Evolutionary conservation across 2,113 vertebrate species (phyloP).

Genomic region (Neolamprologus brichardi): DNA sequence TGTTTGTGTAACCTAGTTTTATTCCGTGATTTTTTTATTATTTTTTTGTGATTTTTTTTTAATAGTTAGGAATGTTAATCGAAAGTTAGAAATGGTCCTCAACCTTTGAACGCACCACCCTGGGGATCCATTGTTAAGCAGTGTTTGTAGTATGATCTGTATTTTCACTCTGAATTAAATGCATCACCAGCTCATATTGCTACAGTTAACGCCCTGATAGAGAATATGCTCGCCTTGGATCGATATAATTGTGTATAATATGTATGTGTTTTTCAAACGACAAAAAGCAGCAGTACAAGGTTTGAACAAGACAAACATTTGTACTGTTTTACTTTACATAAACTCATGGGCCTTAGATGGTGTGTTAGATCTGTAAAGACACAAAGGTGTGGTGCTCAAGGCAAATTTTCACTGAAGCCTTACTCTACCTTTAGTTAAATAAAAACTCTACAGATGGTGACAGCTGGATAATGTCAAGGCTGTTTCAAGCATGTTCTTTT

Average conservation of each 20-base stretch:
- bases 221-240: neutral
- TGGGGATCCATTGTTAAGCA: neutral
- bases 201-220: no score
- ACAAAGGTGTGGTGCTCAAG: neutral
- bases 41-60: neutral
- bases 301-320: neutral
- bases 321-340: neutral
- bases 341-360: neutral
- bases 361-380: neutral
- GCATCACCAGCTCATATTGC: neutral
- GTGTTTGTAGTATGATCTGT: neutral
- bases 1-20: neutral
- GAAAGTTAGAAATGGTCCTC: neutral
- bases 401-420: neutral
- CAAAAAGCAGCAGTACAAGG: neutral
- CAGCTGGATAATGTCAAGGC: slow-evolving; percentile 18
- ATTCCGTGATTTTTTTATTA: neutral
- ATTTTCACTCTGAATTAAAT: neutral
- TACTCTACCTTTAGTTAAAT: neutral
- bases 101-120: neutral
- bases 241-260: neutral
- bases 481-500: neutral
- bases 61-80: neutral
- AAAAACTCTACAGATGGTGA: slow-evolving; percentile 8
- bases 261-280: neutral